phyloP scores from a whole-genome alignment of 2,888 invertebrate genomes.

The Xanthia icteritia region DNA sequence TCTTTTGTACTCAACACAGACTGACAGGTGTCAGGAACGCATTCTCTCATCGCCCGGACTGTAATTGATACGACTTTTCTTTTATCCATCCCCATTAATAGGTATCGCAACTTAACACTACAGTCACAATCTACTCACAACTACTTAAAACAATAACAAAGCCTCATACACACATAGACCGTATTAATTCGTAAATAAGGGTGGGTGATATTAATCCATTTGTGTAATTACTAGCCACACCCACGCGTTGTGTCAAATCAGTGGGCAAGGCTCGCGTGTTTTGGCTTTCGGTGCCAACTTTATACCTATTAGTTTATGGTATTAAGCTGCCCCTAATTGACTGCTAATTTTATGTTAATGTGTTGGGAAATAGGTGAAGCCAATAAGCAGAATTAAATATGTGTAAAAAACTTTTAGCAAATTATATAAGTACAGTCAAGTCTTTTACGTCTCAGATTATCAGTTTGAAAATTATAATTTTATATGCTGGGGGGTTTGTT shows the following conservation, averaged over 20 bases:
- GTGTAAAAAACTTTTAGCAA: neutral
- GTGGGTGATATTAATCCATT: conserved; percentile 77
- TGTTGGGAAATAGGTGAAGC: neutral
- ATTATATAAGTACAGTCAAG: neutral
- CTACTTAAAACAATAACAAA: conserved; percentile 36
- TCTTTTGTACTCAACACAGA: too few relatives aligned
- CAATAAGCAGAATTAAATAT: conserved; percentile 9
- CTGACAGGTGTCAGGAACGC: too few relatives aligned
- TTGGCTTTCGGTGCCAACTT: conserved; percentile 49
- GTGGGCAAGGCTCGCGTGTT: conserved; percentile 65
- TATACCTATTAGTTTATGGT: conserved; percentile 55
- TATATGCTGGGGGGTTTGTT: too few relatives aligned
- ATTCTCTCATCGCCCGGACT: too few relatives aligned
- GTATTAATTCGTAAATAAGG: conserved; percentile 68
- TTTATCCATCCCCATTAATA: neutral
- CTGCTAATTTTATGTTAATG: conserved; percentile 45
- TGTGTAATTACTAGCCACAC: conserved; percentile 76
- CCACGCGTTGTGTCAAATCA: conserved; percentile 67
- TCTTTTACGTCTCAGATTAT: neutral
- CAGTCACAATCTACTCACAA: neutral
- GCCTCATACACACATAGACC: conserved; percentile 27
- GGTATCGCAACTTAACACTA: neutral
- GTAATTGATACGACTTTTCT: too few relatives aligned
- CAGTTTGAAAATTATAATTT: neutral
- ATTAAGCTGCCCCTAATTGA: conserved; percentile 49